phyloP scores from a whole-genome alignment of 64 coral and sea anemone genomes.

The Porites lutea region DNA sequence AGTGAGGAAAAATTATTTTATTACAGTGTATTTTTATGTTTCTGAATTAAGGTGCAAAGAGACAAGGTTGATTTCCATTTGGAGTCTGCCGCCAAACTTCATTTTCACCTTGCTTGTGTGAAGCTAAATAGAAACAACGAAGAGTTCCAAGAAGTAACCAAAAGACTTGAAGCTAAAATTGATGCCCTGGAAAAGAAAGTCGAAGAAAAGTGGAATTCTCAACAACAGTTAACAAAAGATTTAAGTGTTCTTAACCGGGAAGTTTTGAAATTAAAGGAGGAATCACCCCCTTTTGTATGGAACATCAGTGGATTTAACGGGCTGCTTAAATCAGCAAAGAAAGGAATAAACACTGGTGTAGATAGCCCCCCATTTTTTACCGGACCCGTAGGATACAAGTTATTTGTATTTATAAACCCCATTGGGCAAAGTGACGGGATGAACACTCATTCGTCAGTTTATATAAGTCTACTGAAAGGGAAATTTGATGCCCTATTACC shows the following conservation, averaged over 20 bases:
- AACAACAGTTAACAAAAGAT: neutral
- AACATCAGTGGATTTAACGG: neutral
- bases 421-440: neutral
- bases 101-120: constrained; percentile 7
- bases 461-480: neutral
- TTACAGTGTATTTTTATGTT: neutral
- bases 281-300: neutral
- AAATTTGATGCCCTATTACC: constrained; percentile 39
- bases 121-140: neutral
- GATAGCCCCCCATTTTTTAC: neutral
- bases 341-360: neutral
- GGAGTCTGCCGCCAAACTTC: neutral
- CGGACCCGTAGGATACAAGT: neutral
- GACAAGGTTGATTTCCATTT: neutral
- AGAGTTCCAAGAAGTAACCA: neutral
- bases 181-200: neutral
- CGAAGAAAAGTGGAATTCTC: neutral
- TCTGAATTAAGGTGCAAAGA: neutral
- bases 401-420: neutral
- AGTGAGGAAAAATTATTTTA: no score
- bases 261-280: constrained; percentile 3
- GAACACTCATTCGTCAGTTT: constrained; percentile 9
- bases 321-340: neutral
- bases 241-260: neutral
- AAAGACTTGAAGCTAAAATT: neutral